Evolutionary conservation across 1,140 invertebrate species (phyloP), one percentile per base, ranked within the genome.

Genomic region (Diabrotica virgifera): DNA sequence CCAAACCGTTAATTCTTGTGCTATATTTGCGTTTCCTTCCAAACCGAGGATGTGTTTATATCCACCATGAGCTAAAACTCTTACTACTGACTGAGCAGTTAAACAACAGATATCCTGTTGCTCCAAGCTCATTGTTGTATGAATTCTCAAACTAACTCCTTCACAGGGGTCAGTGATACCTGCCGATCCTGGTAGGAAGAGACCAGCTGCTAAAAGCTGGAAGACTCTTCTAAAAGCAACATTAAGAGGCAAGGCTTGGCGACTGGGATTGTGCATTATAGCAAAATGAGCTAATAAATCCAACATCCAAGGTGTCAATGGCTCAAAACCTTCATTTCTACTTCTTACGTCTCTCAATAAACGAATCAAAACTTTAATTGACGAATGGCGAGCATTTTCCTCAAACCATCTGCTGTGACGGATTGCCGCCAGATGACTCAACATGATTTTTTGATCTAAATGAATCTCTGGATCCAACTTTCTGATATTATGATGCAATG

Each of bases 351-450:
- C 96, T 71, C 94, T 87, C 2, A 99, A 80, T 13, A 99, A 83
- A 10, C 97, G 86, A 69, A 99, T 97, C 0, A 99, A 80, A 10
- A 96, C 93, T 84, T 98, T 98, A 57, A 99, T 96, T 37, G 94
- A 95, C 5, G 96, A 97, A 80, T 98, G 95, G 78, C 95, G 95
- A 6, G 95, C 96, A 80, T 97, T 97, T 82, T 99, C 96, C 78
- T 99, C 97, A 80, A 99, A 98, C 96, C 97, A 99, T 5, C 95
- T 87, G 40, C 93, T 92, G 79, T 99, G 96, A 63, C 96, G 83
- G 53, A 99, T 96, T 0, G 95, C 95, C 3, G 94, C 93, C 69
- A 98, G 81, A 80, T 98, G 94, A 52, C 90, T 88, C 80, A 91
- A 88, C 79, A 96, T 88, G 36, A 93, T 84, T 80, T 94, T 94